Evolutionary conservation across 2,888 invertebrate species (phyloP).

Genomic region (Lycia hirtaria): DNA sequence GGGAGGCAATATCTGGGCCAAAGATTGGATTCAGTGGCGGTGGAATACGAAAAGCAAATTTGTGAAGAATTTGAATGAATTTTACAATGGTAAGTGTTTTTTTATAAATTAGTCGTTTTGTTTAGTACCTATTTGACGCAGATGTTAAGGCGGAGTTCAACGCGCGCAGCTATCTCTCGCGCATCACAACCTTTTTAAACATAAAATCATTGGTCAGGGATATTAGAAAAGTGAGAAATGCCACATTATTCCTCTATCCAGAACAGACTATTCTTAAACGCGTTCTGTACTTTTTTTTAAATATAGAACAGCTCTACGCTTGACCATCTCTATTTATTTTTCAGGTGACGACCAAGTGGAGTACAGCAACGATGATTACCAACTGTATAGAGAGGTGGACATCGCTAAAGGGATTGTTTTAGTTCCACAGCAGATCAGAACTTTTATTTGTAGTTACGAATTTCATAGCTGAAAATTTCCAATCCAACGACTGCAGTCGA

Average conservation of each 20-base stretch:
- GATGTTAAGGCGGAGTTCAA: too few species aligned
- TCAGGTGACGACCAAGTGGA: slow-evolving; percentile 32
- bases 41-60: slow-evolving; percentile 76
- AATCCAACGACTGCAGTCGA: too few species aligned
- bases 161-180: too few species aligned
- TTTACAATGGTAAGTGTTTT: slow-evolving; percentile 46
- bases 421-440: slow-evolving; percentile 90
- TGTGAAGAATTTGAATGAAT: slow-evolving; percentile 57
- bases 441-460: slow-evolving; percentile 80
- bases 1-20: slow-evolving; percentile 87
- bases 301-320: too few species aligned
- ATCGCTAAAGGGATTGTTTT: slow-evolving; percentile 74
- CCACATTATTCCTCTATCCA: too few species aligned
- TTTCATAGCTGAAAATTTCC: too few species aligned
- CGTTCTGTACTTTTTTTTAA: too few species aligned
- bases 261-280: too few species aligned
- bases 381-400: slow-evolving; percentile 38
- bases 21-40: slow-evolving; percentile 78
- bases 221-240: too few species aligned
- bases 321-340: not conserved
- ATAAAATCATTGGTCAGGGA: too few species aligned
- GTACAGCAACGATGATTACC: slow-evolving; percentile 41
- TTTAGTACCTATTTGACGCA: not conserved
- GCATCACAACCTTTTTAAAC: too few species aligned
- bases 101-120: not conserved